Percentiles rank a stretch among this genome's conserved stretches.
Evolutionary conservation across 2,888 invertebrate species (phyloP).

Genomic region (Ennomos erosarius): DNA sequence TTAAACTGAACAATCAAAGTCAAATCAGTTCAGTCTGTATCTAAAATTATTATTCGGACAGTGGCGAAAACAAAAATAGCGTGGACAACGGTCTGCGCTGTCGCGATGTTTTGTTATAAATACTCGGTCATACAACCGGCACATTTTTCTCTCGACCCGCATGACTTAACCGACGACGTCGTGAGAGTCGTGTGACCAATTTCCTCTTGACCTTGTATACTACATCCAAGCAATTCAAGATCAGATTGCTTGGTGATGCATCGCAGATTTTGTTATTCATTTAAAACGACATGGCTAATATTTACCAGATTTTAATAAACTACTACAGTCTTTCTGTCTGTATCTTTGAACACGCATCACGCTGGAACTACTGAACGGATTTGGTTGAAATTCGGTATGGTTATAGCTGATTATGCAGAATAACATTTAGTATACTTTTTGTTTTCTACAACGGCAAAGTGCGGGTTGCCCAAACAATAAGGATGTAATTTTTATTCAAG

Average conservation of each 20-base stretch:
- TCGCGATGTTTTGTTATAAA: constrained; percentile 70
- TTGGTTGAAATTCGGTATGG: no score
- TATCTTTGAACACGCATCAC: no score
- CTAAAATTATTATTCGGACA: constrained; percentile 46
- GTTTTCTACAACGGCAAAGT: no score
- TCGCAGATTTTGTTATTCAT: constrained; percentile 50
- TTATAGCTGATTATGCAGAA: no score
- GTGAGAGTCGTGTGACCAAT: constrained; percentile 55
- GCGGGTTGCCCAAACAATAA: no score
- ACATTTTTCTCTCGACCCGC: constrained; percentile 57
- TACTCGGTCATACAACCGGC: constrained; percentile 64
- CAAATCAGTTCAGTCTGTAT: constrained; percentile 33
- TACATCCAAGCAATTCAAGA: constrained; percentile 55
- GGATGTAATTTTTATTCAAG: no score
- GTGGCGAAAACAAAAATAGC: constrained; percentile 59
- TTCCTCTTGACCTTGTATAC: constrained; percentile 72
- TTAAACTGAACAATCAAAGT: constrained; percentile 35
- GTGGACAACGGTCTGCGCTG: constrained; percentile 55
- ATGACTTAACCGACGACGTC: constrained; percentile 31
- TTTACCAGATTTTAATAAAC: constrained; percentile 5
- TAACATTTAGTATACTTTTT: no score
- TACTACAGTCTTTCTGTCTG: no score
- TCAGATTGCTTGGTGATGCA: constrained; percentile 55
- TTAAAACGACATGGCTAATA: constrained; percentile 22
- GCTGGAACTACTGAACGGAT: no score